A percentile compares a stretch with the other conserved stretches of the same genome.
phyloP scores from a whole-genome alignment of 2,797 vertebrate genomes.

The Oreochromis mossambicus region DNA sequence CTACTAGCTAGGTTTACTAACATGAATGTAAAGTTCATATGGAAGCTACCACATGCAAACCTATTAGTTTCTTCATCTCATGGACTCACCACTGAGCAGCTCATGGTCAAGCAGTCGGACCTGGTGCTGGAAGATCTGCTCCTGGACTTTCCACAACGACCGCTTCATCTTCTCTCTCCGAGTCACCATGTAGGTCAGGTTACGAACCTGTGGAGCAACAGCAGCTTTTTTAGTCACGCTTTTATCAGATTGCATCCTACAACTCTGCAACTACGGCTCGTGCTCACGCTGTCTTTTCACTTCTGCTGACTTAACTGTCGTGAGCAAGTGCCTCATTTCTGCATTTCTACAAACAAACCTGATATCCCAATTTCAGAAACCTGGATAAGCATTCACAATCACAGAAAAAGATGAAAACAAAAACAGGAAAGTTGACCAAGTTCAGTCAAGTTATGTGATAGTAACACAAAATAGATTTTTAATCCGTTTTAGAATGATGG shows the following conservation, averaged over 20 bases:
- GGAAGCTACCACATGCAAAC: not conserved
- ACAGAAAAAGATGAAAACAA: not conserved
- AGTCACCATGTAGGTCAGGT: constrained; percentile 98
- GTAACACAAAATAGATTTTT: not conserved
- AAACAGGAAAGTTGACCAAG: not conserved
- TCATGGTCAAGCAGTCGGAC: constrained; percentile 86
- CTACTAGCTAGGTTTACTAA: not conserved
- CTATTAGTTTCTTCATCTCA: not conserved
- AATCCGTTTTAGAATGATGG: not conserved
- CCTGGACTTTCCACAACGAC: constrained; percentile 90
- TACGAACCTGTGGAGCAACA: constrained; percentile 82
- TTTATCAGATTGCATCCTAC: not conserved
- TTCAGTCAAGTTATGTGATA: not conserved
- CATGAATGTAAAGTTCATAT: not conserved
- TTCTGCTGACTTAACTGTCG: not conserved
- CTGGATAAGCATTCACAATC: not conserved
- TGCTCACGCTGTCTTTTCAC: not conserved
- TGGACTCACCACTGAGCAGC: constrained; percentile 80
- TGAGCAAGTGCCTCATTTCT: not conserved
- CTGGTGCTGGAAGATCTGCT: constrained; percentile 94
- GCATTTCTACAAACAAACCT: not conserved
- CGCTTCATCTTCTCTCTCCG: constrained; percentile 97
- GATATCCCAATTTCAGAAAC: not conserved
- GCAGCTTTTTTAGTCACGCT: not conserved
- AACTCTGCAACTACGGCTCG: not conserved